A percentile compares a stretch with the other conserved stretches of the same genome.
Conservation (phyloP, 2,888 invertebrate genomes). For the Polyommatus iphigenia region DNA sequence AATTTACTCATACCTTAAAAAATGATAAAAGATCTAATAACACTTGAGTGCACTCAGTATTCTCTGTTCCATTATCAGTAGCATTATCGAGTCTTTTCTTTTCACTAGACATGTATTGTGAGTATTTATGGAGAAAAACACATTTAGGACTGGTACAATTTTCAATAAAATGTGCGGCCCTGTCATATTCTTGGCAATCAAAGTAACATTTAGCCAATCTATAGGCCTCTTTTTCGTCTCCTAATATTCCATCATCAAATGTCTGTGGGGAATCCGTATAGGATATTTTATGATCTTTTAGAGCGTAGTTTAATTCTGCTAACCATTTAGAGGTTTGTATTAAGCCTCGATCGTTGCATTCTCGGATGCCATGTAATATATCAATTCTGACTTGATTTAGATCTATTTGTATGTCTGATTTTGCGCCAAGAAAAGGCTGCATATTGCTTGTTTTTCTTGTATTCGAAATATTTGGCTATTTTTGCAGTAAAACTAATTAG, state of each 20-base stretch:
- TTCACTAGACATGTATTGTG: slow-evolving; percentile 93
- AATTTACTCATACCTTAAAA: slow-evolving; percentile 59
- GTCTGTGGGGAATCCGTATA: slow-evolving; percentile 67
- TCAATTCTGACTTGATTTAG: slow-evolving; percentile 69
- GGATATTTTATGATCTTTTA: slow-evolving; percentile 83
- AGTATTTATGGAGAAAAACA: slow-evolving; percentile 91
- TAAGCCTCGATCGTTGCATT: slow-evolving; percentile 90
- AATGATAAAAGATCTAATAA: slow-evolving; percentile 67
- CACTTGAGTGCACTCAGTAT: slow-evolving; percentile 68
- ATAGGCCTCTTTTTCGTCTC: slow-evolving; percentile 86
- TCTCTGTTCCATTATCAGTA: slow-evolving; percentile 64
- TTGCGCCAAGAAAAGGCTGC: slow-evolving; percentile 61
- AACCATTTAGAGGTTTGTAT: slow-evolving; percentile 93
- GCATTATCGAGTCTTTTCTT: slow-evolving; percentile 92
- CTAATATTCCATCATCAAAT: slow-evolving; percentile 65
- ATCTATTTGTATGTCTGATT: slow-evolving; percentile 68
- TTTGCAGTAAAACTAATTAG: neutral
- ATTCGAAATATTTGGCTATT: neutral
- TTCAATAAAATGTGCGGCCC: slow-evolving; percentile 89
- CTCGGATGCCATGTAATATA: slow-evolving; percentile 70
- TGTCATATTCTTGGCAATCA: slow-evolving; percentile 94
- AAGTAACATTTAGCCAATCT: slow-evolving; percentile 92
- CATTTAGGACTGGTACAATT: slow-evolving; percentile 85
- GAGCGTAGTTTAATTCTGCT: slow-evolving; percentile 89
- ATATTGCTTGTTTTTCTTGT: slow-evolving; percentile 41